Evolutionary conservation across 2,113 vertebrate species (phyloP).

Genomic region (Albula goreensis): DNA sequence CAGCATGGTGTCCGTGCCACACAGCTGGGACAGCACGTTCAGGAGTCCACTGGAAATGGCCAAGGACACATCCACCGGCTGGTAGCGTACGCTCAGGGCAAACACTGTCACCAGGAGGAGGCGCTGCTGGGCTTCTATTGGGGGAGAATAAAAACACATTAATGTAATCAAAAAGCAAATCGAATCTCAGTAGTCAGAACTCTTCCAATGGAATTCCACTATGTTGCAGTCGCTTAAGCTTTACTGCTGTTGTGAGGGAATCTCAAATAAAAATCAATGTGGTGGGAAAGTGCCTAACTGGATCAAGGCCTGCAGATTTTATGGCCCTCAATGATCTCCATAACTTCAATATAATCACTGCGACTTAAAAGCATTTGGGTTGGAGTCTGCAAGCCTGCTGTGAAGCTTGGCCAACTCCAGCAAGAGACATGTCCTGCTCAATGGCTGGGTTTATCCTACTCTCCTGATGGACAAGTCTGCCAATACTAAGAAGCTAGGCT

Average conservation of each 20-base stretch:
- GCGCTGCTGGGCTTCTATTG: conserved; percentile 91
- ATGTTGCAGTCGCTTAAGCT: no score
- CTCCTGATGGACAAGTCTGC: no score
- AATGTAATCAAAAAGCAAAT: not conserved
- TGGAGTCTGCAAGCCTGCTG: not conserved
- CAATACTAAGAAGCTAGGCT: no score
- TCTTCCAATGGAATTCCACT: no score
- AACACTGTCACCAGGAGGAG: conserved; percentile 96
- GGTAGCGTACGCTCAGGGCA: conserved; percentile 93
- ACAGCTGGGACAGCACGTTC: conserved; percentile 90
- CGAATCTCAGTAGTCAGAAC: no score
- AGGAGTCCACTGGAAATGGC: conserved; percentile 94
- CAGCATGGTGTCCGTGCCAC: conserved; percentile 92
- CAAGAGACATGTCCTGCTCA: not conserved
- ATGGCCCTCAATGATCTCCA: not conserved
- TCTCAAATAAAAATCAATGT: not conserved
- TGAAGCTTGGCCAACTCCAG: not conserved
- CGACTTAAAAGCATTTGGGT: not conserved
- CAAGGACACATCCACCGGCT: conserved; percentile 93
- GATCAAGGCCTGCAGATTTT: not conserved
- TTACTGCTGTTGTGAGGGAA: no score
- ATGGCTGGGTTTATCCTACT: not conserved
- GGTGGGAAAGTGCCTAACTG: not conserved
- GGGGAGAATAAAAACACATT: conserved; percentile 13
- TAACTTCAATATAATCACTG: not conserved